Evolutionary conservation across 2,113 vertebrate genomes (phyloP), one percentile per base, ranked within the genome.

Genomic region (Anguilla japonica): DNA sequence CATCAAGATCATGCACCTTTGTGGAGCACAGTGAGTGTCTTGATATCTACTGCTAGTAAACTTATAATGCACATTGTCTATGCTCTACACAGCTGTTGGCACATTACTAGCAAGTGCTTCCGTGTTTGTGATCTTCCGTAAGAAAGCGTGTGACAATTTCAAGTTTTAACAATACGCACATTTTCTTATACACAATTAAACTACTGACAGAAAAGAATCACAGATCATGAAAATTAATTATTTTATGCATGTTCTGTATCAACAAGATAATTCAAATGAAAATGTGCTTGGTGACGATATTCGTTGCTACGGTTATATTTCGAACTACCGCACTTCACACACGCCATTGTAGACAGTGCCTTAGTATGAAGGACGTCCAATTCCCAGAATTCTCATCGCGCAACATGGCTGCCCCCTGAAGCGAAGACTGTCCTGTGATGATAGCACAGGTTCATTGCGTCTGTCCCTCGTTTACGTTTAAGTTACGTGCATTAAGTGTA

Each of bases 341-440:
- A 13, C 26, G 15, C 26, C 71, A 56, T 75, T 88, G 46, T 39
- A 53, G 26, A 85, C 71, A 46, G 84, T 79, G 8, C 75, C 84
- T 85, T 57, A 85, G 0, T 14, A 18, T 20, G 16, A 60, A 79
- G 57, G 29, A 84, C n/a, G 16, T 60, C 5, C 39, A n/a, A 41
- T 81, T 81, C 87, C 87, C 87, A 87, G 14, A 81, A 43, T 84
- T 22, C 87, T 13, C 1, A 4, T 26, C 79, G 3, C 29, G 15
- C 83, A 87, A 87, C 40, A 87, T 87, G 87, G 87, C 87, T 63
- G 83, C 83, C 83, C 84, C 78, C 83, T 84, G 75, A 81, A 50
- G 8, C 29, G 15, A 39, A 53, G 16, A 79, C 26, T 85, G 83
- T 60, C 29, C 16, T 84, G 83, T 26, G 20, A 43, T 46, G 34